Percentiles rank a stretch among this genome's conserved stretches.
Evolutionary conservation across 2,113 vertebrate genomes (phyloP).

Genomic region (Apeltes quadracus): DNA sequence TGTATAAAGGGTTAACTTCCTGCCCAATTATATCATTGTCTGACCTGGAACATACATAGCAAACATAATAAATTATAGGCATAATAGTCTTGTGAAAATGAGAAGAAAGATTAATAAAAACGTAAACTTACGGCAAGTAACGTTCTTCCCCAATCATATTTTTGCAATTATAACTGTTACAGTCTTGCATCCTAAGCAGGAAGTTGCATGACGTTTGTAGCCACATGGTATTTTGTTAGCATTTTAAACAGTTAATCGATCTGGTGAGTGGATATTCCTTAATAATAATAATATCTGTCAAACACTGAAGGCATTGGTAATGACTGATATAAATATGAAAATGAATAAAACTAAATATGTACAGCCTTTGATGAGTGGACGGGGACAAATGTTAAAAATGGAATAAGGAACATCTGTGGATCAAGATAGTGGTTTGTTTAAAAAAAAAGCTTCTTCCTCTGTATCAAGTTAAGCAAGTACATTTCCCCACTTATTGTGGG

Average conservation of each 20-base stretch:
- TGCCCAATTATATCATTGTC: no score
- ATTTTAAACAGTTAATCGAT: background rate
- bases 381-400: background rate
- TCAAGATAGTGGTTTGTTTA: background rate
- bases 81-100: slow-evolving; percentile 27
- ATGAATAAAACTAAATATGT: background rate
- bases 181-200: background rate
- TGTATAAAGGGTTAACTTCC: background rate
- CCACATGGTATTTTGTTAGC: background rate
- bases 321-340: background rate
- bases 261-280: background rate
- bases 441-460: background rate
- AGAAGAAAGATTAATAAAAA: slow-evolving; percentile 34
- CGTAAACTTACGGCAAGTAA: no score
- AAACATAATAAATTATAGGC: no score
- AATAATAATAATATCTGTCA: background rate
- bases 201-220: background rate
- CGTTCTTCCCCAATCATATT: no score
- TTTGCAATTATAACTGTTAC: background rate
- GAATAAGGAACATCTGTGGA: background rate
- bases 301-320: background rate
- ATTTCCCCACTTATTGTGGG: background rate
- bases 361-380: background rate
- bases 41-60: no score
- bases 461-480: background rate